A percentile compares a stretch with the other conserved stretches of the same genome.
These are phyloP conservation scores for Acridotheres tristis DNA, from an alignment of 2,797 vertebrate species.

Conservation along the genomic window DNA sequence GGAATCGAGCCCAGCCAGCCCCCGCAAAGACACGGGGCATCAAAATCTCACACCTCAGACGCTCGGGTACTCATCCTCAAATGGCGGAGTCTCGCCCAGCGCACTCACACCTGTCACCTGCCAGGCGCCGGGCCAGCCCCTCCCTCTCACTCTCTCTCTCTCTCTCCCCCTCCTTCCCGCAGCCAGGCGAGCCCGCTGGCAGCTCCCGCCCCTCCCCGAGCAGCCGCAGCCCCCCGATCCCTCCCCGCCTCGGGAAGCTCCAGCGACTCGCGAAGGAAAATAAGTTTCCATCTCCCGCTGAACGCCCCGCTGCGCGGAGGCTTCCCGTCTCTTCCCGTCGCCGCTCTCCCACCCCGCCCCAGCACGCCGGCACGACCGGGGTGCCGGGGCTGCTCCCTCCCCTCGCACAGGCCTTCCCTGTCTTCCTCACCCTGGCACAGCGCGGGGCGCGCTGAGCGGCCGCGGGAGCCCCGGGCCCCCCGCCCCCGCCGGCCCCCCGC, in stretches of 20 bases:
- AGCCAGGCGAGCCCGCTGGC: not conserved
- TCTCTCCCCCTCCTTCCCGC: not conserved
- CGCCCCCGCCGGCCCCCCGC: not conserved
- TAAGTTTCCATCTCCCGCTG: not conserved
- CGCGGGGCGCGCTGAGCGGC: not conserved
- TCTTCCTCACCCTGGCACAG: not conserved
- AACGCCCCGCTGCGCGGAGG: not conserved
- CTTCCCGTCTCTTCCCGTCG: not conserved
- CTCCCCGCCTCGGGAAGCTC: not conserved
- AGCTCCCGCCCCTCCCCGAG: not conserved
- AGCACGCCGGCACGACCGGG: not conserved
- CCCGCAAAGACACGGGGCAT: constrained; percentile 20
- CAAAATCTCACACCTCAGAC: not conserved
- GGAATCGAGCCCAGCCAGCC: constrained; percentile 47
- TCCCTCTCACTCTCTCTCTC: not conserved
- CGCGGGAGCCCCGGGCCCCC: not conserved
- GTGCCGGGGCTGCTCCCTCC: not conserved
- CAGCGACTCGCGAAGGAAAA: not conserved
- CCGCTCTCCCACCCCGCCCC: not conserved
- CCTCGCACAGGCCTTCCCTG: not conserved
- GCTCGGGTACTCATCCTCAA: not conserved
- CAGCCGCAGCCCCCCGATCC: not conserved
- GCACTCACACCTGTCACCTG: constrained; percentile 76
- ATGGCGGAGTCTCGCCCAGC: constrained; percentile 21
- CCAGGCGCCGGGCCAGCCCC: not conserved